These are phyloP conservation scores for Tokudaia muenninki DNA, from an alignment of 2,797 vertebrate genomes.

Conservation along the genomic window DNA sequence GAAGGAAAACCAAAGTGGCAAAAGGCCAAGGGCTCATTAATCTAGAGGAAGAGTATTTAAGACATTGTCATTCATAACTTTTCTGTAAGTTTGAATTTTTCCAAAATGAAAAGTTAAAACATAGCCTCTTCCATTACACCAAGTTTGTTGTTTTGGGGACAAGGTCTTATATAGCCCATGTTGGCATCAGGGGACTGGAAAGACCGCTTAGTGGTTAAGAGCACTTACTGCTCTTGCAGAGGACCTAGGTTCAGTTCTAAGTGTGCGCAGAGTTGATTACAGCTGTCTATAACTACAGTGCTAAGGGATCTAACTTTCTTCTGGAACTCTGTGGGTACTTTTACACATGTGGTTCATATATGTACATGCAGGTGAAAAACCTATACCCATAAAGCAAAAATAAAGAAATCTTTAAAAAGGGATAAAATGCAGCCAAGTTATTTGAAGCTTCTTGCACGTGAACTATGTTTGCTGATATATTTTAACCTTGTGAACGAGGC, in stretches of 20 bases:
- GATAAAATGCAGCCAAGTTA: constrained; percentile 1
- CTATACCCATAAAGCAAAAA: not conserved
- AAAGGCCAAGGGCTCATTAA: not conserved
- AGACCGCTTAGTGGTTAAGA: not conserved
- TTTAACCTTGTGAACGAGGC: not conserved
- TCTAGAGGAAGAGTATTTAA: not conserved
- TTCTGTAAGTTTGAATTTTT: constrained; percentile 43
- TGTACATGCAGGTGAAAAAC: not conserved
- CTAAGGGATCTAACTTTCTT: not conserved
- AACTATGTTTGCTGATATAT: not conserved
- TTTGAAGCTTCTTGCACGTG: not conserved
- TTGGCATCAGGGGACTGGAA: not conserved
- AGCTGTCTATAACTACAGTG: not conserved
- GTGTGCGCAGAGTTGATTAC: not conserved
- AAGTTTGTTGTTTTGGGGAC: not conserved
- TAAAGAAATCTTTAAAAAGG: not conserved
- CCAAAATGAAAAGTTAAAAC: not conserved
- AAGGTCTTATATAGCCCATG: not conserved
- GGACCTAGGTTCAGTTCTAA: not conserved
- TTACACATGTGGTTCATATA: not conserved
- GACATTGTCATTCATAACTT: not conserved
- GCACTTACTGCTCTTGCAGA: not conserved
- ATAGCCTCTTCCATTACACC: not conserved
- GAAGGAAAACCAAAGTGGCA: not conserved
- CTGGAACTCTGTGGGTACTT: not conserved